phyloP scores from a whole-genome alignment of 2,113 vertebrate species.

The Triplophysa dalaica region DNA sequence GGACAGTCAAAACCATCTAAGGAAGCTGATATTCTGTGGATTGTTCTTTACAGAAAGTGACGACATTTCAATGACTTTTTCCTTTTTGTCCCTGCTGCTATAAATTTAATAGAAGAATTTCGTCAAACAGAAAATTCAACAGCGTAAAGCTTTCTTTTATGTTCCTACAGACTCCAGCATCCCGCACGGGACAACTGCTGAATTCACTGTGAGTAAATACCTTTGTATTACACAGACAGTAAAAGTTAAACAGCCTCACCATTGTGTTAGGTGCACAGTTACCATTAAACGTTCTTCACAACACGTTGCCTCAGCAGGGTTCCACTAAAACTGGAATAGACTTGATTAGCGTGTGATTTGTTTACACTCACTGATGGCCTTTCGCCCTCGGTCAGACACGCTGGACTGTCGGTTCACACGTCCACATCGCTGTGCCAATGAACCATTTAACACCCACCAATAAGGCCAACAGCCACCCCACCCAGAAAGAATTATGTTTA shows the following conservation, averaged over 20 bases:
- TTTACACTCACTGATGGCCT: conserved; percentile 82
- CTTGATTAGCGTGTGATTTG: conserved; percentile 80
- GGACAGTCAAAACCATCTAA: conserved; percentile 2
- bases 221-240: conserved; percentile 4
- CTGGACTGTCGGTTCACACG: conserved; percentile 72
- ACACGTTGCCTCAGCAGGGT: conserved; percentile 29
- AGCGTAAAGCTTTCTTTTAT: background rate
- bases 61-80: background rate
- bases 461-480: conserved; percentile 66
- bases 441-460: conserved; percentile 84
- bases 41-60: background rate
- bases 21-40: conserved; percentile 17
- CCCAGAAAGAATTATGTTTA: conserved; percentile 77
- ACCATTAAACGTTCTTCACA: conserved; percentile 42
- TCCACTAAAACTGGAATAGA: conserved; percentile 73
- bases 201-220: conserved; percentile 12
- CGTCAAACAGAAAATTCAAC: background rate
- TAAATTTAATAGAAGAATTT: background rate
- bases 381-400: conserved; percentile 68
- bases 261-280: conserved; percentile 41
- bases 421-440: conserved; percentile 83
- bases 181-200: background rate
- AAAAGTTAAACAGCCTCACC: conserved; percentile 41
- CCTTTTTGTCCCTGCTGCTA: background rate
- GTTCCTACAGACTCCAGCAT: background rate